These are phyloP conservation scores for Cirrhinus mrigala DNA, from an alignment of 2,797 vertebrate species.

Conservation along the genomic window DNA sequence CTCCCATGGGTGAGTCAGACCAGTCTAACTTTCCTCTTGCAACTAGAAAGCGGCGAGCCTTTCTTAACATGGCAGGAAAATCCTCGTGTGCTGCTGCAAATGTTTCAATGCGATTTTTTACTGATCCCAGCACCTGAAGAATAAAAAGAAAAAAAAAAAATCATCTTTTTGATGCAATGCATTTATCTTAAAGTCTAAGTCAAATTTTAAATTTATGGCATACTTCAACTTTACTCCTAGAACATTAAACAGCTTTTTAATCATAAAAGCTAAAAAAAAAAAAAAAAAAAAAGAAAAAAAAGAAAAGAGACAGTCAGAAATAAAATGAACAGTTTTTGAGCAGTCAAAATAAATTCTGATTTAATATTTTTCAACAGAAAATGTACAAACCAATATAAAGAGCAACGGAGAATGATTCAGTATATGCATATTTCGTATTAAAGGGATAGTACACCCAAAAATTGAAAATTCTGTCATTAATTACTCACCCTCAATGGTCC, in stretches of 20 bases:
- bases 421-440: neutral
- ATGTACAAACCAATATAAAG: neutral
- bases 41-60: constrained; percentile 93
- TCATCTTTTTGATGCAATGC: neutral
- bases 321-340: neutral
- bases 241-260: neutral
- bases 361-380: neutral
- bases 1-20: constrained; percentile 76
- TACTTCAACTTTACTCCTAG: neutral
- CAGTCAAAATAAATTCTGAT: neutral
- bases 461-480: too few relatives aligned
- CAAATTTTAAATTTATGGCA: neutral
- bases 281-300: too few relatives aligned
- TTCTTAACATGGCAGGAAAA: constrained; percentile 90
- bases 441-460: too few relatives aligned
- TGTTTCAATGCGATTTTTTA: constrained; percentile 95
- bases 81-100: constrained; percentile 93
- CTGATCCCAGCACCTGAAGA: constrained; percentile 91
- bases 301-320: neutral
- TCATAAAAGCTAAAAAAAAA: neutral
- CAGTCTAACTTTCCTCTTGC: constrained; percentile 91
- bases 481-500: too few relatives aligned
- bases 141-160: neutral
- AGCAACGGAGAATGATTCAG: neutral
- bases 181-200: neutral